Evolutionary conservation across 2,888 invertebrate species (phyloP), one percentile per base, ranked within the genome.

Genomic region (Colostygia pectinataria): DNA sequence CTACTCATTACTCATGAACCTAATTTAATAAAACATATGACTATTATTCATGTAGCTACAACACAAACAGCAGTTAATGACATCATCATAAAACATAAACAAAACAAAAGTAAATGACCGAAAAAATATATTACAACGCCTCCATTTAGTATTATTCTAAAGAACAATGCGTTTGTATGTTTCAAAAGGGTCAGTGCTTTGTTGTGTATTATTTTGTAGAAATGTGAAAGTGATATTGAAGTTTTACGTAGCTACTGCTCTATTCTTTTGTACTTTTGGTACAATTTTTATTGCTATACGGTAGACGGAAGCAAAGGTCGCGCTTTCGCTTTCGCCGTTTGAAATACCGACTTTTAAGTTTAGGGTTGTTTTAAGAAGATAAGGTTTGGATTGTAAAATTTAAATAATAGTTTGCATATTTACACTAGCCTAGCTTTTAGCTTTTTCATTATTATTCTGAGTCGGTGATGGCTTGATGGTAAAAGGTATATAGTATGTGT

Each of bases 171-270:
- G 20, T 34, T 50, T 32, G 32, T 41, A 47, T 42, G 34, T 39
- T 37, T 42, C 49, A 51, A 53, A 59, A 57, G 59, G 61, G 53
- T 52, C 52, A 46, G 47, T 42, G 54, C 55, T 57, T 55, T 59
- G 51, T 45, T 67, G 64, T 60, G 58, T 57, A 27, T 37, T 51
- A 55, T 51, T 64, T 68, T 66, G 53, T 68, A 72, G 71, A 74
- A 79, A 73, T 73, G 77, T 74, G 81, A 86, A 85, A 85, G 85
- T 82, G 68, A 80, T 63, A 12, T 20, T 23, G 5, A n/a, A 9
- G 43, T 60, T 75, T 75, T 72, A 75, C 69, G 51, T 47, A 48
- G 61, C 56, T 59, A 78, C 80, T 59, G 77, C 80, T 74, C 53
- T 61, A 59, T 65, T 70, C 67, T 66, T 74, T 73, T 52, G 20